phyloP scores from a whole-genome alignment of 2,888 invertebrate species.

The Periphyllus acericola region DNA sequence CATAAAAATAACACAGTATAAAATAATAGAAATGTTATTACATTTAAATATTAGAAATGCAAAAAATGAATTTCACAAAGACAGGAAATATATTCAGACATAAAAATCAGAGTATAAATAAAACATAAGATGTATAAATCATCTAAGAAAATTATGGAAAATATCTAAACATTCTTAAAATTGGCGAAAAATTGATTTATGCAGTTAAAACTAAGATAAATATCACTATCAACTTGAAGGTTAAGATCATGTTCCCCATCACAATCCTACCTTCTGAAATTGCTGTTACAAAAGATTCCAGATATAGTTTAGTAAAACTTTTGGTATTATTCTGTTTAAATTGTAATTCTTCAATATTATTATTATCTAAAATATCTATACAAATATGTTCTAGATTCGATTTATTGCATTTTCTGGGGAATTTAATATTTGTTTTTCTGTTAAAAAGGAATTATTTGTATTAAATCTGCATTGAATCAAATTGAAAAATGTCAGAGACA shows the following conservation, averaged over 20 bases:
- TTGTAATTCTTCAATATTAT: neutral
- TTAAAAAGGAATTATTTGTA: neutral
- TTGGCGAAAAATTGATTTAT: too few relatives aligned
- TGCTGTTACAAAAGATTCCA: slow-evolving; percentile 8
- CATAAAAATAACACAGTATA: too few relatives aligned
- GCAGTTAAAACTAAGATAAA: too few relatives aligned
- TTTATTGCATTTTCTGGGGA: neutral
- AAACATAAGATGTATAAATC: too few relatives aligned
- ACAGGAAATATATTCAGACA: too few relatives aligned
- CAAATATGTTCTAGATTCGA: neutral
- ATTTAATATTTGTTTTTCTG: slow-evolving; percentile 9
- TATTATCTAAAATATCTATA: neutral
- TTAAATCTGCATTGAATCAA: too few relatives aligned
- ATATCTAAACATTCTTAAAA: too few relatives aligned
- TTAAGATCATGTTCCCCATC: neutral
- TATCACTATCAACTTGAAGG: too few relatives aligned
- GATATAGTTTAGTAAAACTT: slow-evolving; percentile 23
- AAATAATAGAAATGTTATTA: too few relatives aligned
- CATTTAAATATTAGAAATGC: neutral
- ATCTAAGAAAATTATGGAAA: too few relatives aligned
- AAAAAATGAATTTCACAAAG: neutral
- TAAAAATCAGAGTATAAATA: too few relatives aligned
- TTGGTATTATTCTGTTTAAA: neutral
- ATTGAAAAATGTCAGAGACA: too few relatives aligned
- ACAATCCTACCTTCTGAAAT: neutral